Conservation (phyloP, 2,797 vertebrate species). For the Thaleichthys pacificus region DNA sequence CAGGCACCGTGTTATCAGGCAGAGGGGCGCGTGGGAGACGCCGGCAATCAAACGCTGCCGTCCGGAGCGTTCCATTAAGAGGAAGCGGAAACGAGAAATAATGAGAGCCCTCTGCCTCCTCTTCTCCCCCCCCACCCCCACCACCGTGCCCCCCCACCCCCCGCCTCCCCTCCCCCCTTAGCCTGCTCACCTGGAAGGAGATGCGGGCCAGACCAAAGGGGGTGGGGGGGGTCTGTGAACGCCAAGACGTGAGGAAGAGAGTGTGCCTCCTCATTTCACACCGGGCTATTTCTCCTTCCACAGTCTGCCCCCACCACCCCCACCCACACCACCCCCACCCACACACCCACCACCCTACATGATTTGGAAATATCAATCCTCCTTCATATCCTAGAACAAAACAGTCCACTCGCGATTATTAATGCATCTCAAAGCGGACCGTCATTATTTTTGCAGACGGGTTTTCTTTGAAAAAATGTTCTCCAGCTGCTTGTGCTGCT, state of each 20-base stretch:
- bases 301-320: slow-evolving; percentile 42
- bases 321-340: slow-evolving; percentile 48
- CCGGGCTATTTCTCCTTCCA: slow-evolving; percentile 50
- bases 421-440: slow-evolving; percentile 86
- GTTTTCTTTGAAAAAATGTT: slow-evolving; percentile 87
- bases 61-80: slow-evolving; percentile 38
- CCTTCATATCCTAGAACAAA: slow-evolving; percentile 73
- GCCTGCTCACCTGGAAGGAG: slow-evolving; percentile 45
- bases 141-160: neutral
- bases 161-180: slow-evolving; percentile 11
- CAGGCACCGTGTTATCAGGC: neutral
- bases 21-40: slow-evolving; percentile 19
- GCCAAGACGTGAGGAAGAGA: neutral
- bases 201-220: slow-evolving; percentile 11
- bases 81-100: slow-evolving; percentile 47
- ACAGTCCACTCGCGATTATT: slow-evolving; percentile 84
- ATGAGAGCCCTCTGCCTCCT: slow-evolving; percentile 30
- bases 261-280: slow-evolving; percentile 32
- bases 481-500: slow-evolving; percentile 86
- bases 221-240: slow-evolving; percentile 14
- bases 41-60: slow-evolving; percentile 20
- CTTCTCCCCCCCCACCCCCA: slow-evolving; percentile 8
- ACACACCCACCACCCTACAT: slow-evolving; percentile 52
- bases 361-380: slow-evolving; percentile 68
- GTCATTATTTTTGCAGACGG: slow-evolving; percentile 91